Base-by-base conservation (phyloP, 2,113 vertebrate species). In the Laterallus jamaicensis region DNA sequence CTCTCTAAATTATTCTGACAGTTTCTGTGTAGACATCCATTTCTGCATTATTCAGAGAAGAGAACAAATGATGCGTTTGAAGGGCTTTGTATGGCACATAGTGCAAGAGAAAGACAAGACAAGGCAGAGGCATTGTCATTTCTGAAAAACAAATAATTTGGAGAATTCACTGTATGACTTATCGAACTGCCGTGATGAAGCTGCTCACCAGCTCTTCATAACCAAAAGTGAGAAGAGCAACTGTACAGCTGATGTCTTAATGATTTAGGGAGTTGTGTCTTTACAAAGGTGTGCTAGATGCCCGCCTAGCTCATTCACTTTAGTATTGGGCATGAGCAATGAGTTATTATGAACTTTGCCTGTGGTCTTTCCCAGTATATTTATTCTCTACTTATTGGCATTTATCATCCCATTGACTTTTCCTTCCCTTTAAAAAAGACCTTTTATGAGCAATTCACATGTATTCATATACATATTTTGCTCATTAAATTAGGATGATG, bases 1-100 rank as follows among this genome's bases (percentile, higher is more conserved):
- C 63, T 78, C 69, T 71, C 68, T 92, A 90, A 90, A 44, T 59
- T 17, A 47, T 92, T 86, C 52, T 91, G 77, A 84, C 69, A 93
- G 24, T 49, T 71, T 81, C 2, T 1, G 13, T 86, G 49, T 47
- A 91, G 83, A 49, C 69, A 92, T 64, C 64, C 49, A 22, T 39
- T 92, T 88, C 39, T 68, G 17, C 5, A 3, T 70, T 75, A 90
- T 55, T 80, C 71, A 20, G 60, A 77, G 75, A 11, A 77, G 52
- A 64, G 42, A 86, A 63, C n/a, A 81, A 60, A 60, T 28, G 32
- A 80, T 37, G 76, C 19, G 11, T 82, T 56, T 85, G 70, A 91
- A 84, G 18, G 49, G 73, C 17, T 92, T 52, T 88, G 32, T 19
- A 29, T 37, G 29, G 22, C 14, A 16, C 1, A 2, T 1, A 2